Conservation (phyloP, 2,888 invertebrate genomes). For the Terebella lapidaria region DNA sequence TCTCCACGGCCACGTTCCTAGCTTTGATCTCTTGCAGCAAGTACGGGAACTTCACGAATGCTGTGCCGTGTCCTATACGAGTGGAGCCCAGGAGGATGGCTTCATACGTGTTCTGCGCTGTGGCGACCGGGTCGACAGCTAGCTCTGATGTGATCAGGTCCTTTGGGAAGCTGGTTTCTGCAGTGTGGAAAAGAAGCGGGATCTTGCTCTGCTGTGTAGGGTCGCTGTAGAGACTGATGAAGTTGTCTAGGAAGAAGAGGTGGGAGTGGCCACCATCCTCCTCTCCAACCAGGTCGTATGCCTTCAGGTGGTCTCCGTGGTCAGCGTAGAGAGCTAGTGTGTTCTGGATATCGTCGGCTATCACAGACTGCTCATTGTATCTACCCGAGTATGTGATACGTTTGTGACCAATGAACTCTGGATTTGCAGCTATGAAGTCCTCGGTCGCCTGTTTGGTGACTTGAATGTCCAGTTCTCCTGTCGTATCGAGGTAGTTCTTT, state of each 20-base stretch:
- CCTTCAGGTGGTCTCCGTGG: conserved; percentile 23
- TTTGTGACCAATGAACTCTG: conserved; percentile 20
- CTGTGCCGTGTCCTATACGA: conserved; percentile 28
- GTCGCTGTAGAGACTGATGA: conserved; percentile 13
- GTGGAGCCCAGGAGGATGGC: conserved; percentile 24
- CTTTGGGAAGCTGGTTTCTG: conserved; percentile 27
- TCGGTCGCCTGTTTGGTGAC: conserved; percentile 2
- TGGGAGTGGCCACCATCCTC: conserved; percentile 25
- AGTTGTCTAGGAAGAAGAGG: conserved; percentile 20
- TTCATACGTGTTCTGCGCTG: conserved; percentile 29
- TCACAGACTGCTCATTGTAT: background rate
- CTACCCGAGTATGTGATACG: conserved; percentile 13
- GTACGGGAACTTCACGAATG: conserved; percentile 27
- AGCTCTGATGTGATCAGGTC: conserved; percentile 21
- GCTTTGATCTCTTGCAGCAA: conserved; percentile 16
- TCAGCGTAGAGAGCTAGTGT: conserved; percentile 15
- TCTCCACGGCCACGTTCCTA: conserved; percentile 23
- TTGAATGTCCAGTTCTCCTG: conserved; percentile 12
- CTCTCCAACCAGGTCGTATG: conserved; percentile 25
- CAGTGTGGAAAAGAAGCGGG: conserved; percentile 23
- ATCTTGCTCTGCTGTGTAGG: conserved; percentile 10
- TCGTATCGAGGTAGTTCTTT: conserved; percentile 7
- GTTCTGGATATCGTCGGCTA: background rate
- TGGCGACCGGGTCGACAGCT: conserved; percentile 20
- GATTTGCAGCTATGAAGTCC: conserved; percentile 4